phyloP scores from a whole-genome alignment of 2,797 vertebrate species.

The Cyprinodon diabolis region DNA sequence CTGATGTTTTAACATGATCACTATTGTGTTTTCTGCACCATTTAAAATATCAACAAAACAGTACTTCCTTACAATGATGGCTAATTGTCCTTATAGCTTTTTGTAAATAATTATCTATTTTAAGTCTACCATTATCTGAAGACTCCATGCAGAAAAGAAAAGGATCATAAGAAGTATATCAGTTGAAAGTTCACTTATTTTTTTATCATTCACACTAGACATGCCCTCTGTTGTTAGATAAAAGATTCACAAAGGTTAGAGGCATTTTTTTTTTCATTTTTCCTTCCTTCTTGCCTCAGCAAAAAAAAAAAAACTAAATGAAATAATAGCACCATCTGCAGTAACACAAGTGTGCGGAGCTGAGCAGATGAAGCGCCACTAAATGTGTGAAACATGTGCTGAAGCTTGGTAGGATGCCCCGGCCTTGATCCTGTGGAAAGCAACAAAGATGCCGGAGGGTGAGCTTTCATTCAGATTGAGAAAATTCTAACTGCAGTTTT shows the following conservation, averaged over 20 bases:
- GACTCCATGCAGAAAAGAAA: constrained; percentile 7
- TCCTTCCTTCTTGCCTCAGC: constrained; percentile 9
- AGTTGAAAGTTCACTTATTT: constrained; percentile 18
- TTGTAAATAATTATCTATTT: not conserved
- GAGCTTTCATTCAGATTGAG: not conserved
- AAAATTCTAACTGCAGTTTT: not conserved
- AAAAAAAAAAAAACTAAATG: constrained; percentile 31
- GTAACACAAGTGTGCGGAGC: constrained; percentile 27
- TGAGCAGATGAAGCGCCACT: constrained; percentile 10
- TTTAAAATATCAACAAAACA: too few relatives aligned
- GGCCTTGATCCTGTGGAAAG: constrained; percentile 2
- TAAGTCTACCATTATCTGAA: not conserved
- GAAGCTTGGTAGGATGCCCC: constrained; percentile 30
- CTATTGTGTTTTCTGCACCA: too few relatives aligned
- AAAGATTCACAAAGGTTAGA: constrained; percentile 40
- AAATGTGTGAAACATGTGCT: constrained; percentile 37
- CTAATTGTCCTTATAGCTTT: too few relatives aligned
- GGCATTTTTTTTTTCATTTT: not conserved
- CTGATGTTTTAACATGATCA: too few relatives aligned
- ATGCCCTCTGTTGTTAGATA: constrained; percentile 59
- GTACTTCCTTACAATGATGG: too few relatives aligned
- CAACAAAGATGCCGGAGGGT: not conserved
- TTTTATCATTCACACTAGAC: constrained; percentile 27
- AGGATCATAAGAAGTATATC: constrained; percentile 29
- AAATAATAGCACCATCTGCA: constrained; percentile 37